These are phyloP conservation scores for Hermetia illucens DNA, from an alignment of 1,140 invertebrate genomes.

Conservation along the genomic window DNA sequence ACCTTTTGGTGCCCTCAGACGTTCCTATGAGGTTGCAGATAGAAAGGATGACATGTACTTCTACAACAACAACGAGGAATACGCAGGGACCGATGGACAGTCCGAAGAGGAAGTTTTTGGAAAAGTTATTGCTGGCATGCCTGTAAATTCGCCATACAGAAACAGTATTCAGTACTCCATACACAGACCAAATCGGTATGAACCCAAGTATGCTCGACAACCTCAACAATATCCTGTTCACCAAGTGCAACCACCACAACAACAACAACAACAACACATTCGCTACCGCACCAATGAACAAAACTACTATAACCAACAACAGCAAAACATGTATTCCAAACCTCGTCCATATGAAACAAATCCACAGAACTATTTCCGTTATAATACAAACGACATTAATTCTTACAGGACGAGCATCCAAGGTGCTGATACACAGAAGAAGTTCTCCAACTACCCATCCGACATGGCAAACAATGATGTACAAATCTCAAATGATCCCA, in stretches of 20 bases:
- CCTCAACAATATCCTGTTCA: no score
- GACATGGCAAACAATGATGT: not conserved
- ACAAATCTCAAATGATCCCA: not conserved
- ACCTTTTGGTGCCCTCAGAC: slow-evolving; percentile 50
- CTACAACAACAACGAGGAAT: slow-evolving; percentile 48
- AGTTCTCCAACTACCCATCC: not conserved
- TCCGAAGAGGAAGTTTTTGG: slow-evolving; percentile 58
- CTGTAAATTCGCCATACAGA: slow-evolving; percentile 24
- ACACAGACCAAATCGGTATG: not conserved
- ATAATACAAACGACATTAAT: no score
- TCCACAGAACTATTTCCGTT: no score
- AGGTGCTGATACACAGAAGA: not conserved
- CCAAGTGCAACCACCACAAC: no score
- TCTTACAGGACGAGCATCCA: not conserved
- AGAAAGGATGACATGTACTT: slow-evolving; percentile 45
- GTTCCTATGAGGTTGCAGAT: slow-evolving; percentile 46
- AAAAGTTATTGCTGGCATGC: slow-evolving; percentile 60
- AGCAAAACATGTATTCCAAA: no score
- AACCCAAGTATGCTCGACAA: not conserved
- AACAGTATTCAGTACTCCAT: slow-evolving; percentile 3
- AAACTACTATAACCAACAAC: no score
- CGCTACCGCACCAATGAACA: no score
- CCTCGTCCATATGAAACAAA: no score
- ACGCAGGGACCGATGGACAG: slow-evolving; percentile 43
- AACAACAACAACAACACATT: no score